A percentile compares a stretch with the other conserved stretches of the same genome.
Conservation (phyloP, 2,113 vertebrate genomes). For the Cheilinus undulatus region DNA sequence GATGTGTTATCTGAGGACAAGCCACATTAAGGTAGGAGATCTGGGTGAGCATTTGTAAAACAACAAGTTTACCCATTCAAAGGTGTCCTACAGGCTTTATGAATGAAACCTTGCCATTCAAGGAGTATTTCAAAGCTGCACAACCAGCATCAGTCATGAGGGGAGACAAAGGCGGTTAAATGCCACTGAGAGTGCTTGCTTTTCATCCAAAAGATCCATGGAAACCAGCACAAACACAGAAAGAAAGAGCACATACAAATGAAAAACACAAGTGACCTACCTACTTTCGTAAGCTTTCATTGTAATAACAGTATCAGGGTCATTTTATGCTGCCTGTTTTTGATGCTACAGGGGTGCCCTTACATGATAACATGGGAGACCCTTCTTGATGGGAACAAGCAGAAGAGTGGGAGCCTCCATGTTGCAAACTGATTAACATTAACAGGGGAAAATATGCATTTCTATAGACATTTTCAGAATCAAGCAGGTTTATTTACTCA, state of each 20-base stretch:
- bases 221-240: constrained; percentile 21
- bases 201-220: constrained; percentile 29
- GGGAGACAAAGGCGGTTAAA: constrained; percentile 24
- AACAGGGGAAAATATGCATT: fast-evolving
- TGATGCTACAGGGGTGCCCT: constrained; percentile 9
- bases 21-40: not conserved
- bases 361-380: constrained; percentile 13
- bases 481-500: not conserved
- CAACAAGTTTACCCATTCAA: not conserved
- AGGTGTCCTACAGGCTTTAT: constrained; percentile 38
- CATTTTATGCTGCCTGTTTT: not conserved
- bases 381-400: not conserved
- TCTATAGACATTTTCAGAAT: not conserved
- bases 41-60: not conserved
- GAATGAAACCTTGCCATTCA: constrained; percentile 54
- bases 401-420: not conserved
- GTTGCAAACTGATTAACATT: not conserved
- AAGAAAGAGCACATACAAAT: not conserved
- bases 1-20: constrained; percentile 7
- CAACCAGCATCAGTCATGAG: constrained; percentile 21
- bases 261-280: not conserved
- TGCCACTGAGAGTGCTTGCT: constrained; percentile 20
- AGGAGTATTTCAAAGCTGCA: constrained; percentile 25
- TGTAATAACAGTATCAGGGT: constrained; percentile 8
- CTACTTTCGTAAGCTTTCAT: not conserved